Evolutionary conservation across 2,888 invertebrate genomes (phyloP).

Genomic region (Spialia ferax): DNA sequence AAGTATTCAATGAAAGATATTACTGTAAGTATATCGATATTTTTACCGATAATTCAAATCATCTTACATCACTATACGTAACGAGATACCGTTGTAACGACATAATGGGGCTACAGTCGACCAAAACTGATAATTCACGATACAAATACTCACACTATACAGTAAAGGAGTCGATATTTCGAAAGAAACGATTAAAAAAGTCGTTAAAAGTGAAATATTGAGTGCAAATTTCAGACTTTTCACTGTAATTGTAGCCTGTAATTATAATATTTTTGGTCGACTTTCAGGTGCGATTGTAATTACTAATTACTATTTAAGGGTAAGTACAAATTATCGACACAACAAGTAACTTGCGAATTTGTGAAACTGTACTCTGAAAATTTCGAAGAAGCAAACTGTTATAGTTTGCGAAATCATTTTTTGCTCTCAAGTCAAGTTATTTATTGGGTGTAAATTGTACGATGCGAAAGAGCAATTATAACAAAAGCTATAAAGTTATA

Average conservation of each 20-base stretch:
- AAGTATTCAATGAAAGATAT: too few relatives aligned
- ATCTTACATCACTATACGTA: conserved; percentile 41
- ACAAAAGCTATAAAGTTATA: not conserved
- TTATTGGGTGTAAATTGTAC: not conserved
- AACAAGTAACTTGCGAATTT: not conserved
- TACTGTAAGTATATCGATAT: conserved; percentile 52
- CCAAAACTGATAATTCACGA: conserved; percentile 60
- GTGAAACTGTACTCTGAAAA: not conserved
- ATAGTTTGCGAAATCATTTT: not conserved
- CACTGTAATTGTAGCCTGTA: not conserved
- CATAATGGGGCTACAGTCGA: conserved; percentile 55
- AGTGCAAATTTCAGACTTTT: conserved; percentile 24
- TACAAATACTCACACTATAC: conserved; percentile 65
- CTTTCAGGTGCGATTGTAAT: conserved; percentile 16
- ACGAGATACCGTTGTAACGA: conserved; percentile 69
- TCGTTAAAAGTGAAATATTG: conserved; percentile 25
- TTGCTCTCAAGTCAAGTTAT: not conserved
- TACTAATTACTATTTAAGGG: not conserved
- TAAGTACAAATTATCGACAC: not conserved
- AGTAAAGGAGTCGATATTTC: conserved; percentile 15
- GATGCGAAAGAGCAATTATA: not conserved
- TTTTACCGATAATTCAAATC: conserved; percentile 19
- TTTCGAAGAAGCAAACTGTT: not conserved
- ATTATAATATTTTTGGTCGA: conserved; percentile 7
- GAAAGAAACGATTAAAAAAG: conserved; percentile 33